Percentiles rank a stretch among this genome's conserved stretches.
Conservation (phyloP, 2,113 vertebrate species). For the Echinops telfairi region DNA sequence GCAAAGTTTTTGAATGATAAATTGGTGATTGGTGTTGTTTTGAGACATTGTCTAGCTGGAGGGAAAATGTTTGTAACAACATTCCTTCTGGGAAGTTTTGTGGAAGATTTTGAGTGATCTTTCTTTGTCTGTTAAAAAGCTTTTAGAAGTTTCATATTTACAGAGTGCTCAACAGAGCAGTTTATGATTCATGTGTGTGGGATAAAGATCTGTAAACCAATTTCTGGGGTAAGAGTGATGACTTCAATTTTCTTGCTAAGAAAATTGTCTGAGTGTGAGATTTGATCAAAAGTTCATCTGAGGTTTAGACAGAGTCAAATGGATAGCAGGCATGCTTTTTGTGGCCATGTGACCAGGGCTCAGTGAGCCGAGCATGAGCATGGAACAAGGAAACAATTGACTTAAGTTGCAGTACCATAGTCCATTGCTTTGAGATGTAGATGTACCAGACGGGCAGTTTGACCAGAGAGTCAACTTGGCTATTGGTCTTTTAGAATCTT, state of each 20-base stretch:
- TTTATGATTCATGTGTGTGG: conserved; percentile 25
- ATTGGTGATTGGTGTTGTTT: background rate
- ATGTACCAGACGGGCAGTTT: background rate
- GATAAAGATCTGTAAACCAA: conserved; percentile 21
- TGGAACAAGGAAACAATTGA: too few species aligned
- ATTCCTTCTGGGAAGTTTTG: background rate
- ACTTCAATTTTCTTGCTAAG: conserved; percentile 55
- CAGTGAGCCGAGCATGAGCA: background rate
- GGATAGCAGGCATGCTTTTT: background rate
- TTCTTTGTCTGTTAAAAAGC: conserved; percentile 50
- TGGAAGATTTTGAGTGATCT: conserved; percentile 42
- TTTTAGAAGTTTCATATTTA: conserved; percentile 54
- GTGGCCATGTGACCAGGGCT: background rate
- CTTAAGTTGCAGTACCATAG: background rate
- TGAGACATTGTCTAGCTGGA: background rate
- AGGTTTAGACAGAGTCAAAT: background rate
- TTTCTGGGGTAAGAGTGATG: conserved; percentile 55
- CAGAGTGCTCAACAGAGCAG: conserved; percentile 33
- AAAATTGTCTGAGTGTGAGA: background rate
- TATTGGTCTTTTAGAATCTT: background rate
- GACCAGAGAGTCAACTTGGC: background rate
- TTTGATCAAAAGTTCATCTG: conserved; percentile 24
- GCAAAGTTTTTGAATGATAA: background rate
- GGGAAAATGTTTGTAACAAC: background rate
- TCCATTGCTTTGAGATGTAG: background rate